Conservation (phyloP, 2,888 invertebrate species). For the Dryocosmus kuriphilus region DNA sequence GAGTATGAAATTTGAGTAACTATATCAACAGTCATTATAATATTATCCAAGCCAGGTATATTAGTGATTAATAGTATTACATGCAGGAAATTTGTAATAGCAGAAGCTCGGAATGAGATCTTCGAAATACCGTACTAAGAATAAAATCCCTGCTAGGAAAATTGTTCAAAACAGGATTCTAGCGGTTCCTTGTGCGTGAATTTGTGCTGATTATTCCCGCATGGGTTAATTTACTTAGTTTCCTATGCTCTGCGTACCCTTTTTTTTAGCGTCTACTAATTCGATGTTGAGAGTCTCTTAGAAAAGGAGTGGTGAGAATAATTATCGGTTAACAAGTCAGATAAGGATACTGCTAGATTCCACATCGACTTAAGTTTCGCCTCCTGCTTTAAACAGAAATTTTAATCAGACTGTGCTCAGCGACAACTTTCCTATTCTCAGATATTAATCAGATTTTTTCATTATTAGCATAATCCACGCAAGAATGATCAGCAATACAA, state of each 20-base stretch:
- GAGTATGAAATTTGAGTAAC: background rate
- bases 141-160: background rate
- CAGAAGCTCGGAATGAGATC: background rate
- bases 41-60: background rate
- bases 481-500: background rate
- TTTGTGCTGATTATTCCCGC: background rate
- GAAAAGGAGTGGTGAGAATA: constrained; percentile 12
- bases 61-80: background rate
- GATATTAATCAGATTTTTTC: constrained; percentile 32
- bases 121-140: background rate
- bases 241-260: background rate
- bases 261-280: background rate
- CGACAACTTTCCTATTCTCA: constrained; percentile 23
- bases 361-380: constrained; percentile 5
- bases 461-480: background rate
- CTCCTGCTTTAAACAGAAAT: constrained; percentile 28
- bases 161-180: background rate
- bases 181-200: background rate
- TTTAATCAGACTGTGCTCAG: constrained; percentile 10
- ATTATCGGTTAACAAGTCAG: constrained; percentile 8
- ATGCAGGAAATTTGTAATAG: background rate
- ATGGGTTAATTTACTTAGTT: background rate
- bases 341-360: background rate
- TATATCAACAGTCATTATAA: background rate
- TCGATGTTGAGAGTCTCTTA: background rate